Evolutionary conservation across 2,888 invertebrate genomes (phyloP), one percentile per base, ranked within the genome.

Genomic region (Sisyra nigra): DNA sequence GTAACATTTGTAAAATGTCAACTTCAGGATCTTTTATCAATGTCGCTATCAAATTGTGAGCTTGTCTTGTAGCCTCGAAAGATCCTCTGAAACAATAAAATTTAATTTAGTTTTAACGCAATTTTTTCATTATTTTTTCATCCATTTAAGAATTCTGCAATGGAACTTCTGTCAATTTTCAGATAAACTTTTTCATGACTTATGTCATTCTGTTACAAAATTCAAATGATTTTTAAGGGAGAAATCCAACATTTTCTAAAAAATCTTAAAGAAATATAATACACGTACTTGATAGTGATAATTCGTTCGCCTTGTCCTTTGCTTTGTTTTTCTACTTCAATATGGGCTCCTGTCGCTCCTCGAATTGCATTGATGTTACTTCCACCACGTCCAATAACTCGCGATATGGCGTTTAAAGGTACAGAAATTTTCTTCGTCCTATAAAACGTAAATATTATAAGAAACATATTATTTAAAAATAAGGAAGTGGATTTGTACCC

Each of bases 361-460:
- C 97, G 74, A 58, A 98, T 96, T 9, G 96, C 92, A 67, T 98
- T 98, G 56, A 98, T 96, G 65, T 97, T 97, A 66, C 85, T 87
- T 40, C 97, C 97, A 24, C 88, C 93, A 53, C 97, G 80, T 0
- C 97, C 97, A 57, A 98, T 98, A 41, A 98, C 94, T 44, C 97
- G 76, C 46, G 94, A 93, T 48, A 97, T 96, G 37, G 93, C 94
- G 61, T 85, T 85, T 17, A 91, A 79, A 42, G 93, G 91, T 46
- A 98, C 94, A 11, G 84, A 83, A 37, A 97, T 89, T 65, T 92
- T 93, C 67, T 93, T 93, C 51, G 82, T 80, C 10, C 83, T 77
- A 54, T 63, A 7, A 15, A 30, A 40, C 14, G 18, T 13, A 34
- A 34, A 18, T 37, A 13, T n/a, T 14, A 34, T 39, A 41, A 33